Evolutionary conservation across 2,888 invertebrate genomes (phyloP), one percentile per base, ranked within the genome.

Genomic region (Phytoseiulus persimilis): DNA sequence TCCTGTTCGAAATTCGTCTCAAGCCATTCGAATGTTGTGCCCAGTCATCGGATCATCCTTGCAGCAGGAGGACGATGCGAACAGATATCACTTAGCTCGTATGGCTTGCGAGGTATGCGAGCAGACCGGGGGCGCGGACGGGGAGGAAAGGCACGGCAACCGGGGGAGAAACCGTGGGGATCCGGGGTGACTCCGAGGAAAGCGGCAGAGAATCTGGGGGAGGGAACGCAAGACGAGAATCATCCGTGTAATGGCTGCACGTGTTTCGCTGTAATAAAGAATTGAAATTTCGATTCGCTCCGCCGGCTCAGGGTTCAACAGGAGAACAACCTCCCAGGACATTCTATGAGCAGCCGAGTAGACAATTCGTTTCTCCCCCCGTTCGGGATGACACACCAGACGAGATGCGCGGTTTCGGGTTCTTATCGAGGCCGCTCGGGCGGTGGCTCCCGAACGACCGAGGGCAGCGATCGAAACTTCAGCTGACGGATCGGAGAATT

Each of bases 241-340:
- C n/a, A 33, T n/a, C 87, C 87, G n/a, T 65, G 65, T 87, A 87
- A 87, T 87, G 32, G 87, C 32, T 87, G 87, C 87, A 87, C 87
- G 87, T 87, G 87, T 87, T 87, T 87, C 87, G 87, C n/a, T 87
- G 87, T 32, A 87, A 87, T 87, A 87, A 87, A 87, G 87, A 87
- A 87, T 87, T 87, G 87, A 87, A 87, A 87, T 87, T 87, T 45
- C 32, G 45, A 87, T 87, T 87, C 87, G 87, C 45, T 87, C 31
- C 87, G 45, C n/a, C 39, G 39, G 45, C 39, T 32, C 87, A 87
- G 87, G 39, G 39, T 33, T 87, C n/a, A 87, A 87, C 32, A 87
- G 87, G 32, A 45, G 45, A 31, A 87, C 84, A 23, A 65, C 65
- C 28, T 28, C 65, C 18, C 65, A 65, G 65, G 65, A 65, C 65